Conservation (phyloP, 2,113 vertebrate genomes). For the Jaculus jaculus region DNA sequence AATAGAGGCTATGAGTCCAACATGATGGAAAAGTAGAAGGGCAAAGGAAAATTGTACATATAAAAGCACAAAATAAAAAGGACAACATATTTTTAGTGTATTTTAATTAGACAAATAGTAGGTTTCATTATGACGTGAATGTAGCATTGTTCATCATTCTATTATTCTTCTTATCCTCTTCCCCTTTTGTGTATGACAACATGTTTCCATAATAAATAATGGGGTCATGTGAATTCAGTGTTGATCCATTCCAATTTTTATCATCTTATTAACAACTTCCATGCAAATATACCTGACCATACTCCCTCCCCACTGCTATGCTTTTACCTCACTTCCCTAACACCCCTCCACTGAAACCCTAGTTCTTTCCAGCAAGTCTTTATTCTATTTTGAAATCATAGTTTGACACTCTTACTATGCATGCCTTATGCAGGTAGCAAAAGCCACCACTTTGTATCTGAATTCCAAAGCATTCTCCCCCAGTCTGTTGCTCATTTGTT, state of each 20-base stretch:
- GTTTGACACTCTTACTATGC: no score
- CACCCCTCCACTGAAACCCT: no score
- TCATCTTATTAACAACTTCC: no score
- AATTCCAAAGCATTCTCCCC: no score
- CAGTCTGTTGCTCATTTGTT: no score
- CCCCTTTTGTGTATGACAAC: background rate
- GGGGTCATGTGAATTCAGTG: background rate
- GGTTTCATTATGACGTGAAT: background rate
- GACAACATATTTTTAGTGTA: background rate
- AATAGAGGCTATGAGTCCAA: background rate
- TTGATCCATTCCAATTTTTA: background rate
- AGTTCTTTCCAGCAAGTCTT: no score
- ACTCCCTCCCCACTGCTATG: no score
- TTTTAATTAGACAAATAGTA: background rate
- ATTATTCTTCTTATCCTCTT: background rate
- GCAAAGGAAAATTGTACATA: background rate
- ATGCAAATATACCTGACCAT: no score
- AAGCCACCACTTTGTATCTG: no score
- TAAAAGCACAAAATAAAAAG: background rate
- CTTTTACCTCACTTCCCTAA: no score
- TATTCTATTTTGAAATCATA: no score
- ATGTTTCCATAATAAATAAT: background rate
- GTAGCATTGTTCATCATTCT: background rate
- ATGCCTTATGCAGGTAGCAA: no score
- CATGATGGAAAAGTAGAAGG: background rate